Evolutionary conservation across 2,797 vertebrate genomes (phyloP).

Genomic region (Paguma larvata): DNA sequence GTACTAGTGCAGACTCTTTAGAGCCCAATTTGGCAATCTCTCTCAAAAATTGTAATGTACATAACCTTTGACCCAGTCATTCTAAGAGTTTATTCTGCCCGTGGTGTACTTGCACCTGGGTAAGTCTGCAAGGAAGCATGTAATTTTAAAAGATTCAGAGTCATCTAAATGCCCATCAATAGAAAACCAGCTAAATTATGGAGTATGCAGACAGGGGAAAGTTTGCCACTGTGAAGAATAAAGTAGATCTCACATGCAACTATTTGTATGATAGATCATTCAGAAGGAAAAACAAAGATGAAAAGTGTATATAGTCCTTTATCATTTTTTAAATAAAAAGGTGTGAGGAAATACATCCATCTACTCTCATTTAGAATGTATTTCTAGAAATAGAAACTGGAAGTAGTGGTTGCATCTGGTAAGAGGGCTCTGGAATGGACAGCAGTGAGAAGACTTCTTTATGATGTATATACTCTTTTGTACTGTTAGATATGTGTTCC

Average conservation of each 20-base stretch:
- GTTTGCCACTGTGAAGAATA: not conserved
- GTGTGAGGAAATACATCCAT: not conserved
- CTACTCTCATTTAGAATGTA: not conserved
- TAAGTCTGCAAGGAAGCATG: not conserved
- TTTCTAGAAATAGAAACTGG: not conserved
- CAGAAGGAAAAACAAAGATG: not conserved
- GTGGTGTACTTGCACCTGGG: not conserved
- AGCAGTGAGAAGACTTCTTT: not conserved
- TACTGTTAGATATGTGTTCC: not conserved
- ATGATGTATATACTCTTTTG: not conserved
- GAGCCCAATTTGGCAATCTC: not conserved
- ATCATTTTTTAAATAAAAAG: not conserved
- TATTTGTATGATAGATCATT: not conserved
- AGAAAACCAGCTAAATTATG: not conserved
- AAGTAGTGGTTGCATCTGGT: not conserved
- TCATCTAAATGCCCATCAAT: not conserved
- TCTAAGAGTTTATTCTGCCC: not conserved
- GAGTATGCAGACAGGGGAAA: not conserved
- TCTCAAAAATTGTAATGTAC: not conserved
- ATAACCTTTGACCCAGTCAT: not conserved
- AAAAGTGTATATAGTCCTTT: not conserved
- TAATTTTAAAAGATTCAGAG: slow-evolving; percentile 32
- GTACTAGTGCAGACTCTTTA: not conserved
- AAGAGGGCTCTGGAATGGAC: not conserved
- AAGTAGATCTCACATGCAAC: not conserved